Base-by-base conservation (phyloP, 2,113 vertebrate genomes). In the Phocoena sinus region DNA sequence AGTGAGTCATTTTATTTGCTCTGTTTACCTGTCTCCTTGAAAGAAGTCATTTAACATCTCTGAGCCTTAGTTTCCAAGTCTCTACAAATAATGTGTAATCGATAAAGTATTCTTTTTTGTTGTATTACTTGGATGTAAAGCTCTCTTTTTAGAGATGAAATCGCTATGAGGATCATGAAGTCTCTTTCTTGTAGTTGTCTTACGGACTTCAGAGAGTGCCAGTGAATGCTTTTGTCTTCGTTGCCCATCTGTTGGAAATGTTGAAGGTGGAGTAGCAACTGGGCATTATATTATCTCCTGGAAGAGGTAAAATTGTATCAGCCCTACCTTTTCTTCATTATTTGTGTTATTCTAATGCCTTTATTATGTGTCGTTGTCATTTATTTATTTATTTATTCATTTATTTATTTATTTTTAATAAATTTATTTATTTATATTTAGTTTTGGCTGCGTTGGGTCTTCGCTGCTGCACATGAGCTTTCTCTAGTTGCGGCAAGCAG, bases 221-320 rank as follows among this genome's bases (percentile, higher is more conserved):
- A 99, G 99, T 31, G 99, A 99, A 97, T 99, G 99, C 97, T 99
- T 99, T 97, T 99, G 99, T 96, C 99, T 99, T 88, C 98, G 98
- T 15, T 99, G 99, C 97, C 99, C 99, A 6, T 98, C 99, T 2
- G 88, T 98, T 89, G 98, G 98, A 71, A 99, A 97, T 77, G 98
- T 96, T 67, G 99, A 98, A 95, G 98, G 97, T 95, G 99, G 99
- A 31, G 99, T 99, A 79, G 99, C 99, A 26, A 99, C 99, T 11
- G 99, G 99, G 53, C 99, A 98, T 97, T 99, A 99, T 50, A 6
- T 99, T 38, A 98, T 99, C 94, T 99, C 99, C 77, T 99, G 99
- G 99, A 99, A 99, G 97, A 99, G 99, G 99, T 99, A 96, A 89
- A 8, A 0, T 25, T 6, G 0, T 18, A 5, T 71, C 17, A 68